These are phyloP conservation scores for Laterallus jamaicensis DNA, from an alignment of 2,113 vertebrate species.

Conservation along the genomic window DNA sequence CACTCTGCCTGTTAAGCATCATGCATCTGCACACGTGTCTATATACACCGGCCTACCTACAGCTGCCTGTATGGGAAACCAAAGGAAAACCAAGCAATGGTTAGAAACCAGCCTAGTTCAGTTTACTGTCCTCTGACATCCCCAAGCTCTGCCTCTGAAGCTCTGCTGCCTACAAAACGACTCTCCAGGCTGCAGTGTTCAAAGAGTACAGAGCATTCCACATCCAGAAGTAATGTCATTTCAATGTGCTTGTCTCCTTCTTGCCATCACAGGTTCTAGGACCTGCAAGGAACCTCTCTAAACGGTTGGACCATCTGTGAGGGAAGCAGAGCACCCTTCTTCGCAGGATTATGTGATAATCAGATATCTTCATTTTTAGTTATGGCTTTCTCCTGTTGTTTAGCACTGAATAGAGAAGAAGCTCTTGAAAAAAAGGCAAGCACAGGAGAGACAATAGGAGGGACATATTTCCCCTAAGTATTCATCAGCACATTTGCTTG, in stretches of 20 bases:
- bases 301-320: not conserved
- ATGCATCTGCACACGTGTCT: rapidly evolving
- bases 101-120: not conserved
- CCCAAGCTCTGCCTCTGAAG: not conserved
- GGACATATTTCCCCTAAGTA: not conserved
- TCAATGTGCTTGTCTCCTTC: not conserved
- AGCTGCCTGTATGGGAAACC: not conserved
- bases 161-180: not conserved
- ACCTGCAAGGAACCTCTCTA: not conserved
- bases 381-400: not conserved
- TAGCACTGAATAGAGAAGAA: not conserved
- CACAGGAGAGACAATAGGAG: not conserved
- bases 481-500: not conserved
- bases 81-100: not conserved
- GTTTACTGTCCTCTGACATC: not conserved
- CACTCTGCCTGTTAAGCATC: rapidly evolving
- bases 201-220: not conserved
- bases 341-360: not conserved
- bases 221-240: not conserved
- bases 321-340: not conserved
- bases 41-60: rapidly evolving
- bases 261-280: not conserved
- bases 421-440: not conserved
- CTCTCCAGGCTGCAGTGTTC: not conserved
- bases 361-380: not conserved